Percentiles rank a stretch among this genome's conserved stretches.
These are phyloP conservation scores for Diadegma fenestrale DNA, from an alignment of 2,888 invertebrate species.

Conservation along the genomic window DNA sequence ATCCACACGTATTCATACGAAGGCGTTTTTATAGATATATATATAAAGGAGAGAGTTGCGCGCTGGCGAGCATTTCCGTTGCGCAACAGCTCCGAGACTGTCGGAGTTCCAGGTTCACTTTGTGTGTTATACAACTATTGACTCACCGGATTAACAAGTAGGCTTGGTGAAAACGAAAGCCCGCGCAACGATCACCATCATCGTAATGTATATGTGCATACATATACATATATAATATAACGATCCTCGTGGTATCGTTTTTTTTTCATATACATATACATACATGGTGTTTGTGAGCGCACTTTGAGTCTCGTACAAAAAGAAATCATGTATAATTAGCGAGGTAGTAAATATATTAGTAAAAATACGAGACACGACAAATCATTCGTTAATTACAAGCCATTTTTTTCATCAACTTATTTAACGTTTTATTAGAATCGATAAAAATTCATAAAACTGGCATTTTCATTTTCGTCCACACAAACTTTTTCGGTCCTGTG, in stretches of 20 bases:
- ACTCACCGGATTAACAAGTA: conserved; percentile 85
- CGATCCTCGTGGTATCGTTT: background rate
- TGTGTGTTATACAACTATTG: conserved; percentile 84
- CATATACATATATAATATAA: background rate
- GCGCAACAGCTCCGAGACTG: conserved; percentile 78
- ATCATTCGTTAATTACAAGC: background rate
- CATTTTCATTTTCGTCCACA: background rate
- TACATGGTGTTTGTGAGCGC: background rate
- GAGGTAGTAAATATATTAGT: background rate
- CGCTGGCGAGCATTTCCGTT: conserved; percentile 72
- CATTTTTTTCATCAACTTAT: background rate
- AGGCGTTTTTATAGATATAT: background rate
- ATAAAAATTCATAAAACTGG: too few species aligned
- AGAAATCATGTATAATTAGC: background rate
- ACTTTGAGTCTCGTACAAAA: background rate
- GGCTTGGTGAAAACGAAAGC: conserved; percentile 85
- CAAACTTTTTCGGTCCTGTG: background rate
- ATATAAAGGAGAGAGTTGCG: conserved; percentile 49
- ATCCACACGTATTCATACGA: background rate
- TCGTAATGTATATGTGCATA: background rate
- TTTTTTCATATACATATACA: conserved; percentile 11
- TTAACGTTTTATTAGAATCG: background rate
- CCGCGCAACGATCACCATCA: conserved; percentile 66
- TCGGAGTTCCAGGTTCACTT: conserved; percentile 79
- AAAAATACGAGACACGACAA: background rate